phyloP scores from a whole-genome alignment of 2,113 vertebrate genomes.

The Peucedramus taeniatus region DNA sequence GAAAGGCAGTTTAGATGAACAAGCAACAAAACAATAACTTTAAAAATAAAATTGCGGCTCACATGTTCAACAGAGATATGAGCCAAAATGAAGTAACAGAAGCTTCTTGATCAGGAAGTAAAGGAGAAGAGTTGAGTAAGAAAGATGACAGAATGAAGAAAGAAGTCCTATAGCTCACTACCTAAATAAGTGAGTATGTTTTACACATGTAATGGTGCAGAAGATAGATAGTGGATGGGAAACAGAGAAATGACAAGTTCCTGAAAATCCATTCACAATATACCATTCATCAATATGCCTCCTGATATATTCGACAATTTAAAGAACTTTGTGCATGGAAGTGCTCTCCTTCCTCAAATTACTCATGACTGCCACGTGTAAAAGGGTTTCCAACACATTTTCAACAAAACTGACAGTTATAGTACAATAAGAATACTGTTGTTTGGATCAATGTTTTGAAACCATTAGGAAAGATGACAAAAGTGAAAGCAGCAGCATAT shows the following conservation, averaged over 20 bases:
- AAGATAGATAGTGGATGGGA: background rate
- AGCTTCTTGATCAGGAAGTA: conserved; percentile 3
- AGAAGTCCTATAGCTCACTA: background rate
- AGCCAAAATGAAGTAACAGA: conserved; percentile 47
- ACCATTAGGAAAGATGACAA: background rate
- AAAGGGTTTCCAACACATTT: background rate
- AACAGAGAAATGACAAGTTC: background rate
- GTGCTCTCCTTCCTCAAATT: background rate
- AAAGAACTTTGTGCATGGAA: background rate
- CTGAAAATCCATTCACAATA: background rate
- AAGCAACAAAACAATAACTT: conserved; percentile 45
- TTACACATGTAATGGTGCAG: background rate
- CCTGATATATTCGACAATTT: background rate
- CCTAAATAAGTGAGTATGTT: background rate
- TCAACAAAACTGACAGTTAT: background rate
- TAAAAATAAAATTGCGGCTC: conserved; percentile 21
- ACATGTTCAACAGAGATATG: background rate
- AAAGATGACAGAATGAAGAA: conserved; percentile 8
- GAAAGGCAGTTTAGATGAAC: conserved; percentile 24
- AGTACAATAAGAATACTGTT: background rate
- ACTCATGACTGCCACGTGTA: background rate
- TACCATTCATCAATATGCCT: background rate
- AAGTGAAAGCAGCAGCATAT: conserved; percentile 14
- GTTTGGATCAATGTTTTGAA: background rate
- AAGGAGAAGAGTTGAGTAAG: conserved; percentile 6